Conservation (phyloP, 2,797 vertebrate species). For the Hyperoplus immaculatus region DNA sequence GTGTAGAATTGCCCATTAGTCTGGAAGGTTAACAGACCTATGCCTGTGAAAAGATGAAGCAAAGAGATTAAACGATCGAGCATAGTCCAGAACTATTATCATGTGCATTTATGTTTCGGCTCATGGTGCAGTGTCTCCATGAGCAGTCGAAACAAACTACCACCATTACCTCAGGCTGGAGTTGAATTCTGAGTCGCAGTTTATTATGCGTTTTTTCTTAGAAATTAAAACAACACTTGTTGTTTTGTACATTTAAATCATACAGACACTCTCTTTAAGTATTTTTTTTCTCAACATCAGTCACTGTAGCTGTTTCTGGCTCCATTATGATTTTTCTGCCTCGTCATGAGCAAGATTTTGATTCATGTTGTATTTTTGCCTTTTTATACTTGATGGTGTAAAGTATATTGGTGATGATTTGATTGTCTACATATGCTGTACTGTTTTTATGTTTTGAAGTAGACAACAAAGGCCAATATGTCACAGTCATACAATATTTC, state of each 20-base stretch:
- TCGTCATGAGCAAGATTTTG: constrained; percentile 19
- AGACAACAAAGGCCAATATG: constrained; percentile 49
- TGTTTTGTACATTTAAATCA: constrained; percentile 39
- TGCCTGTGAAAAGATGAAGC: constrained; percentile 61
- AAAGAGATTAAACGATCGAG: constrained; percentile 54
- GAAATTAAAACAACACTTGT: constrained; percentile 31
- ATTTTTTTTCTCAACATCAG: constrained; percentile 33
- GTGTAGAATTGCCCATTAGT: constrained; percentile 71
- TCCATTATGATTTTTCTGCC: constrained; percentile 34
- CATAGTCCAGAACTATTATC: constrained; percentile 48
- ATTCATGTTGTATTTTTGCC: constrained; percentile 44
- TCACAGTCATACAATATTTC: constrained; percentile 44
- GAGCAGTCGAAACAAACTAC: constrained; percentile 57
- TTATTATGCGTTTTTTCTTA: constrained; percentile 30
- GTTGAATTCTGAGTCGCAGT: constrained; percentile 36
- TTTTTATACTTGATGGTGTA: constrained; percentile 53
- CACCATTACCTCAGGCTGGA: constrained; percentile 75
- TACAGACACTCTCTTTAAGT: constrained; percentile 18
- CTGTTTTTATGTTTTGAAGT: constrained; percentile 63
- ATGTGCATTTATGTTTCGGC: constrained; percentile 67
- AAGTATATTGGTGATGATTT: constrained; percentile 55
- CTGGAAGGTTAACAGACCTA: constrained; percentile 67
- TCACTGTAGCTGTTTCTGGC: constrained; percentile 25
- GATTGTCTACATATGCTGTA: constrained; percentile 51
- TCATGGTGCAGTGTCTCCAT: constrained; percentile 36